Evolutionary conservation across 2,797 vertebrate species (phyloP).

Genomic region (Lophotriccus pileatus): DNA sequence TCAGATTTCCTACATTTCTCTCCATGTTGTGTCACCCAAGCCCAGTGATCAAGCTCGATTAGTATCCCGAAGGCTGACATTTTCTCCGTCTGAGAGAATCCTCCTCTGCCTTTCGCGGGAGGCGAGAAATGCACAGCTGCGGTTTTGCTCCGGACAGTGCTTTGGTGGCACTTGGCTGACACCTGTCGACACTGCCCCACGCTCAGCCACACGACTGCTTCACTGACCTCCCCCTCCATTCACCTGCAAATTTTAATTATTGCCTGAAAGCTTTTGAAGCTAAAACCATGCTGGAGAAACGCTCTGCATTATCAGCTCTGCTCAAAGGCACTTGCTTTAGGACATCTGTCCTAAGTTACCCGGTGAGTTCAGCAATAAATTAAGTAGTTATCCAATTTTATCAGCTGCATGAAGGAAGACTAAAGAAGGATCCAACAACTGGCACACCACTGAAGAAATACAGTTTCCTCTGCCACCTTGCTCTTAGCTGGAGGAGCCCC

Average conservation of each 20-base stretch:
- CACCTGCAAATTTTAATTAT: not conserved
- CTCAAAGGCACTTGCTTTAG: not conserved
- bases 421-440: not conserved
- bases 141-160: not conserved
- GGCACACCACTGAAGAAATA: not conserved
- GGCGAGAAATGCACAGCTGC: not conserved
- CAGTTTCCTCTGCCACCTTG: not conserved
- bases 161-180: slow-evolving; percentile 60
- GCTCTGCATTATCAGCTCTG: not conserved
- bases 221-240: not conserved
- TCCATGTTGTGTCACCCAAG: not conserved
- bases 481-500: not conserved
- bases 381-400: not conserved
- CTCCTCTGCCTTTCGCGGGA: not conserved
- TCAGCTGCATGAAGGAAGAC: not conserved
- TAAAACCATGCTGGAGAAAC: not conserved
- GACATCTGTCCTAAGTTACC: not conserved
- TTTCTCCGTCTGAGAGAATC: not conserved
- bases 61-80: not conserved
- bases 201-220: not conserved
- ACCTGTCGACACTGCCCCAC: slow-evolving; percentile 10
- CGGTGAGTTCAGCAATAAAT: not conserved
- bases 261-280: not conserved
- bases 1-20: not conserved
- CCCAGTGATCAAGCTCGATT: not conserved